Conservation (phyloP, 2,113 vertebrate species). For the Pollachius pollachius region DNA sequence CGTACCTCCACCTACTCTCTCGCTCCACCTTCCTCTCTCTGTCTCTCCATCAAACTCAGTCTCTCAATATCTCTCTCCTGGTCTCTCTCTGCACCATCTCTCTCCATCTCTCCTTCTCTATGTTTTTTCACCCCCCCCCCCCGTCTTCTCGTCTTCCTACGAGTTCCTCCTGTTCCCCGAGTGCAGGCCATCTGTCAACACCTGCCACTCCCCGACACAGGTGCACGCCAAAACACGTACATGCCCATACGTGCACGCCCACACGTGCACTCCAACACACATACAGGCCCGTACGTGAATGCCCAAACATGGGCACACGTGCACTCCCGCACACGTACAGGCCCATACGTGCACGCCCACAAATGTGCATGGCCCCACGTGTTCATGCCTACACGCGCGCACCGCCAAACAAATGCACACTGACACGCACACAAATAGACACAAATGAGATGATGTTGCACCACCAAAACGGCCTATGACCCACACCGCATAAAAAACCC, state of each 20-base stretch:
- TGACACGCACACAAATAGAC: not conserved
- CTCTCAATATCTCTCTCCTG: conserved; percentile 6
- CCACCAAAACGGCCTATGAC: not conserved
- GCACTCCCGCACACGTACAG: not conserved
- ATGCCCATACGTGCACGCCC: too few species aligned
- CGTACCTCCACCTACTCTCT: too few species aligned
- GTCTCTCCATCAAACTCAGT: not conserved
- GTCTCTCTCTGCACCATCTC: conserved; percentile 4
- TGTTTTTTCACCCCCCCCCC: conserved; percentile 10
- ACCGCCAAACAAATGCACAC: conserved; percentile 11
- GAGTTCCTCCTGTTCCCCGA: conserved; percentile 47
- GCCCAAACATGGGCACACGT: too few species aligned
- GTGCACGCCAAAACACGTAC: too few species aligned
- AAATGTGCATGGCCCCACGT: conserved; percentile 6
- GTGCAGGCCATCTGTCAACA: conserved; percentile 71
- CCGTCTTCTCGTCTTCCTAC: conserved; percentile 32
- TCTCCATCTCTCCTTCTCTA: conserved; percentile 11
- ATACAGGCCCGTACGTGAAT: too few species aligned
- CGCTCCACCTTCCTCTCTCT: conserved; percentile 26
- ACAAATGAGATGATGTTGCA: not conserved
- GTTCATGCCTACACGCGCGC: conserved; percentile 28
- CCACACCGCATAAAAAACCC: not conserved
- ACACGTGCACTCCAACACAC: too few species aligned
- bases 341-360: conserved; percentile 10
- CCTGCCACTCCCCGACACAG: conserved; percentile 29